Evolutionary conservation across 2,113 vertebrate genomes (phyloP), one percentile per base, ranked within the genome.

Genomic region (Hippopotamus amphibius): DNA sequence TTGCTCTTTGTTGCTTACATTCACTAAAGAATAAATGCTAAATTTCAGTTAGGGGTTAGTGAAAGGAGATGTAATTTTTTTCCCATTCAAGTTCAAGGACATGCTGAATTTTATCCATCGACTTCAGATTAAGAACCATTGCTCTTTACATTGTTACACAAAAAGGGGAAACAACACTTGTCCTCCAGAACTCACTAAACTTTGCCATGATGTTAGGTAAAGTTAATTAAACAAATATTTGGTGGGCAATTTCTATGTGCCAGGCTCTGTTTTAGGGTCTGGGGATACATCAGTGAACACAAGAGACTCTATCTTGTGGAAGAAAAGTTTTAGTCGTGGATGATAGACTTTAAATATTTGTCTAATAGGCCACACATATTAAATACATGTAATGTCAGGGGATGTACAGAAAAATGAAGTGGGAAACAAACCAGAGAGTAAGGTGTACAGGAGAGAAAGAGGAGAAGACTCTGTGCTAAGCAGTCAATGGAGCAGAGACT

Each of bases 1-100:
- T 71, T 93, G 55, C 9, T 87, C 0, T 80, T 80, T 46, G 11
- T 88, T 83, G 24, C 28, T 80, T 80, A 59, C 1, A 61, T 88
- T 90, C 12, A 85, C 37, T 93, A 66, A 88, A 65, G 16, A 76
- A 76, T 33, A 89, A 87, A 74, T 85, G 17, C 26, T 87, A 77
- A 43, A 21, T 63, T 93, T 79, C 17, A 72, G 11, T 53, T 50
- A 53, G 46, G 9, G 3, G 28, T 37, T 61, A 92, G 4, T 69
- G 33, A 88, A 91, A 66, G 68, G 17, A 90, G 17, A 81, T 46
- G 12, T 19, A 37, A 61, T 33, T 59, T 68, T 95, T 87, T 94
- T 15, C 2, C 5, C 11, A 71, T 88, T 12, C n/a, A 93, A 37
- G 19, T 53, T 97, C 57, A 95, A 79, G 10, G n/a, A 82, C 1